Evolutionary conservation across 37 sponge, comb jelly and placozoan genomes (phyloP), one percentile per base, ranked within the genome.

Genomic region (Ephydatia muelleri): DNA sequence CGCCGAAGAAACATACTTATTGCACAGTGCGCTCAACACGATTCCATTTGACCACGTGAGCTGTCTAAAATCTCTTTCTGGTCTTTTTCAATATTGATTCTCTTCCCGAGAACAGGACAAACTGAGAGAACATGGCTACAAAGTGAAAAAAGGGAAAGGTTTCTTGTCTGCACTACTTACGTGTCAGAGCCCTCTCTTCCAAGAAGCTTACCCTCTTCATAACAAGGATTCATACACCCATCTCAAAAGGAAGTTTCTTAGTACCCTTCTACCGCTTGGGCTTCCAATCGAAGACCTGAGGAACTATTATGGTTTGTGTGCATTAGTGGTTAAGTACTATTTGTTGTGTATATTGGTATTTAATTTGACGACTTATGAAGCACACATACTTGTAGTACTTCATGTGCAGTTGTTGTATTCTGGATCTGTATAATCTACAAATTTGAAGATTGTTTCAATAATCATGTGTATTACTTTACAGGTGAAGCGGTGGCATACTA

Each of bases 401-500:
- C n/a, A n/a, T n/a, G n/a, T n/a, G n/a, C n/a, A n/a, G n/a, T n/a
- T n/a, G n/a, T n/a, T n/a, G n/a, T n/a, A n/a, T n/a, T n/a, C n/a
- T n/a, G n/a, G n/a, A n/a, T n/a, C n/a, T n/a, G n/a, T n/a, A n/a
- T n/a, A n/a, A n/a, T n/a, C n/a, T n/a, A n/a, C n/a, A n/a, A n/a
- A n/a, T n/a, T n/a, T n/a, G n/a, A n/a, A n/a, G n/a, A n/a, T n/a
- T n/a, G n/a, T n/a, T n/a, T n/a, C n/a, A n/a, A n/a, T n/a, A n/a
- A n/a, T n/a, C n/a, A n/a, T n/a, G n/a, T n/a, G n/a, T n/a, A n/a
- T n/a, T n/a, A n/a, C n/a, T n/a, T n/a, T n/a, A n/a, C 66, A 92
- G 94, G 94, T 49, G 94, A 93, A 38, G 87, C 86, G 11, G 80
- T 90, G 39, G 90, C 87, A 0, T 84, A 87, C 66, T 93, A 93